Evolutionary conservation across 2,113 vertebrate species (phyloP), one percentile per base, ranked within the genome.

Genomic region (Chaetura pelagica): DNA sequence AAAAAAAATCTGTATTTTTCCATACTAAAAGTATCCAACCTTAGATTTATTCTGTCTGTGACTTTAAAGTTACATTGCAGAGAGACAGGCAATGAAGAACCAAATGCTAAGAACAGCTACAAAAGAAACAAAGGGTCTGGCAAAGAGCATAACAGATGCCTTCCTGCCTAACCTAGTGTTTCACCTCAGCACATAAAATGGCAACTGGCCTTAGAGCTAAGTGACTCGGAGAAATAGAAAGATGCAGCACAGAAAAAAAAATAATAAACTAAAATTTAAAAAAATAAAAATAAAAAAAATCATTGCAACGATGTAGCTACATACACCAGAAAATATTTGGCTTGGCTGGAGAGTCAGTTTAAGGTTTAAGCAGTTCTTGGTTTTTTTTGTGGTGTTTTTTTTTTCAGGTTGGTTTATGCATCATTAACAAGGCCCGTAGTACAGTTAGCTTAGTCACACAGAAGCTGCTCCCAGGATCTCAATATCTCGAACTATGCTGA

Each of bases 361-460:
- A 69, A 94, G 81, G 48, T 85, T 94, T 92, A 93, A 87, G 92
- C 94, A 94, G 84, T 94, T 95, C 84, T 96, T 88, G 91, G 38
- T 38, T 38, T 38, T 38, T 38, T 38, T 38, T 38, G 38, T 38
- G 38, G 40, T 42, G 8, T 42, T 42, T 80, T 97, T 97, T 97
- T 92, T 69, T 96, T 80, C 89, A 84, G 84, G 71, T 87, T 55
- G 87, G 76, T 97, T 95, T 81, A 84, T 44, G 73, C 84, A 81
- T 88, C 91, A 89, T 92, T 96, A 98, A 83, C 94, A 97, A 96
- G 96, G 86, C 63, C 79, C 19, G 32, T 12, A 34, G 86, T 77
- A 57, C 7, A 52, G 84, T 86, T 84, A 96, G 95, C 75, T 87
- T 79, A 64, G 88, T 95, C 89, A 77, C 96, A 93, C 87, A 97